Evolutionary conservation across 1,140 invertebrate species (phyloP).

Genomic region (Sitophilus oryzae): DNA sequence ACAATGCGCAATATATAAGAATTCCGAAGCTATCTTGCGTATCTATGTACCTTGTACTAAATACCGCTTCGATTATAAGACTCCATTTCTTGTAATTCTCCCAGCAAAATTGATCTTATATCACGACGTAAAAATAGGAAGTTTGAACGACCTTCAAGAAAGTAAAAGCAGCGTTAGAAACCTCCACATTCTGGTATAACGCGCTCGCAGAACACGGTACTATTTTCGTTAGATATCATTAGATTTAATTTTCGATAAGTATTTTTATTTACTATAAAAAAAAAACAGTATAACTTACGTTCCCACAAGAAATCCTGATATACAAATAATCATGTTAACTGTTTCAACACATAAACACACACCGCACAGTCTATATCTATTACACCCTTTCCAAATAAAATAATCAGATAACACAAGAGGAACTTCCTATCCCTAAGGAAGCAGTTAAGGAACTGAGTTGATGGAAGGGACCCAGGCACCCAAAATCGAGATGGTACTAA

Average conservation of each 20-base stretch:
- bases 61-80: not conserved
- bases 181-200: not conserved
- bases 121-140: not conserved
- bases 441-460: conserved; percentile 34
- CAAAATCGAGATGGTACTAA: conserved; percentile 38
- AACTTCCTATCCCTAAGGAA: conserved; percentile 29
- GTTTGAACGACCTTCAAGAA: conserved; percentile 1
- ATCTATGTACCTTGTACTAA: conserved; percentile 3
- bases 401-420: conserved; percentile 9
- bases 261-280: conserved; percentile 7
- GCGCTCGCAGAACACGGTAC: too few relatives aligned
- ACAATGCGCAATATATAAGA: not conserved
- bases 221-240: not conserved
- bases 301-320: conserved; percentile 61
- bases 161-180: not conserved
- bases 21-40: not conserved
- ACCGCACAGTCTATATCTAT: not conserved
- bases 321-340: conserved; percentile 55
- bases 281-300: conserved; percentile 42
- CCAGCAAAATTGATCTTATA: not conserved
- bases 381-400: conserved; percentile 15
- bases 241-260: not conserved
- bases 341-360: conserved; percentile 8
- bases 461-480: conserved; percentile 24
- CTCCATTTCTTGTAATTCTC: not conserved